phyloP scores from a whole-genome alignment of 1,140 invertebrate species.

The Hesperophylax magnus region DNA sequence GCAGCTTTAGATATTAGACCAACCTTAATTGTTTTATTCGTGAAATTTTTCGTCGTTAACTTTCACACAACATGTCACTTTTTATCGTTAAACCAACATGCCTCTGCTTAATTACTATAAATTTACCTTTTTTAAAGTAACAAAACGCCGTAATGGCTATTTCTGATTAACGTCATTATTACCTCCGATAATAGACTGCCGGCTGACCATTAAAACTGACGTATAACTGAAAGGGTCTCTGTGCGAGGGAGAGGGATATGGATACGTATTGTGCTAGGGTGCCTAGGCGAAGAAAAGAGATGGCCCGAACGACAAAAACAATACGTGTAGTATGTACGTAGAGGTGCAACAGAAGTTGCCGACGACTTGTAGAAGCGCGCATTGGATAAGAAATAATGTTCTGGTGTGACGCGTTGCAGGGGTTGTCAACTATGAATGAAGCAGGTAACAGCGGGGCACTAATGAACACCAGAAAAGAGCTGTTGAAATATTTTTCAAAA shows the following conservation, averaged over 20 bases:
- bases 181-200: slow-evolving; percentile 19
- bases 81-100: slow-evolving; percentile 23
- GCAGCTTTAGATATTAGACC: too few relatives aligned
- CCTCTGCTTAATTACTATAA: slow-evolving; percentile 26
- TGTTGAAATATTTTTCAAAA: too few relatives aligned
- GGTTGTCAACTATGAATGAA: not conserved
- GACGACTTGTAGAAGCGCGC: slow-evolving; percentile 1
- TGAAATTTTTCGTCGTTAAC: too few relatives aligned
- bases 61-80: not conserved
- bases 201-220: slow-evolving; percentile 32
- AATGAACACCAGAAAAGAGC: too few relatives aligned
- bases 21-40: too few relatives aligned
- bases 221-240: not conserved
- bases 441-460: not conserved
- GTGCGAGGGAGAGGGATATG: not conserved
- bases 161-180: slow-evolving; percentile 35
- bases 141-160: slow-evolving; percentile 34
- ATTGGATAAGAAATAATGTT: slow-evolving; percentile 35
- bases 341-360: slow-evolving; percentile 27
- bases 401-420: slow-evolving; percentile 45
- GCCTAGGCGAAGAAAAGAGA: slow-evolving; percentile 21
- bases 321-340: slow-evolving; percentile 13
- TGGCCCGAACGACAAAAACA: slow-evolving; percentile 19
- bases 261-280: not conserved
- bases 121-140: slow-evolving; percentile 21